Evolutionary conservation across 1,140 invertebrate species (phyloP).

Genomic region (Drosophila micromelanica): DNA sequence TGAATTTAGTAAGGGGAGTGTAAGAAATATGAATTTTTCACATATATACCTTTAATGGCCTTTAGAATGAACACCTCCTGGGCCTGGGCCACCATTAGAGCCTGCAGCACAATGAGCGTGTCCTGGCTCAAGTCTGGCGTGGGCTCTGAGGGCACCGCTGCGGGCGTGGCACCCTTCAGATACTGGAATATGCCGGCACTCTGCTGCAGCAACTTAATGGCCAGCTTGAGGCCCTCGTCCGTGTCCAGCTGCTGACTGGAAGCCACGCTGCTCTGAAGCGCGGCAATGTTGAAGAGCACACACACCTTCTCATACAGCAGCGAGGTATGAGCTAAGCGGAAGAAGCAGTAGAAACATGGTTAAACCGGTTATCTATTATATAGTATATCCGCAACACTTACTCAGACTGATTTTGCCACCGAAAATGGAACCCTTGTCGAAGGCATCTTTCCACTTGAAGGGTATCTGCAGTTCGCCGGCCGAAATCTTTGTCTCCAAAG

Average conservation of each 20-base stretch:
- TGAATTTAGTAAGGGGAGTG: background rate
- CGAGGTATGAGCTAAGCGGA: constrained; percentile 90
- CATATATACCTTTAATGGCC: constrained; percentile 93
- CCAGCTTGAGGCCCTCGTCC: constrained; percentile 97
- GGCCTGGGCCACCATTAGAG: constrained; percentile 98
- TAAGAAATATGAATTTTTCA: constrained; percentile 9
- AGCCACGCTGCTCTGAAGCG: constrained; percentile 95
- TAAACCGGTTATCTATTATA: constrained; percentile 40
- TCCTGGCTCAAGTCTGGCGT: constrained; percentile 98
- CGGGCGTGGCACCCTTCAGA: constrained; percentile 93
- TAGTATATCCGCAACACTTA: constrained; percentile 86
- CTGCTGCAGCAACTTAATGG: constrained; percentile 97
- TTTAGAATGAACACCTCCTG: constrained; percentile 99
- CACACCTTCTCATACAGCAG: constrained; percentile 97
- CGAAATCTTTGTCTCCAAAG: constrained; percentile 97
- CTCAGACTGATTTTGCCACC: constrained; percentile 96
- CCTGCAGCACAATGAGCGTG: constrained; percentile 92
- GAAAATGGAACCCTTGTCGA: constrained; percentile 98
- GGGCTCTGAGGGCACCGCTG: constrained; percentile 95
- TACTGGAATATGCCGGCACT: constrained; percentile 95
- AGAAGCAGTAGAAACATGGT: constrained; percentile 2
- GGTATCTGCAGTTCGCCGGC: constrained; percentile 95
- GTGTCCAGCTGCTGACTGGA: constrained; percentile 93
- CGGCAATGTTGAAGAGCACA: constrained; percentile 98
- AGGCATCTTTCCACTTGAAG: constrained; percentile 99